Evolutionary conservation across 1,140 invertebrate species (phyloP).

Genomic region (Drosophila eugracilis): DNA sequence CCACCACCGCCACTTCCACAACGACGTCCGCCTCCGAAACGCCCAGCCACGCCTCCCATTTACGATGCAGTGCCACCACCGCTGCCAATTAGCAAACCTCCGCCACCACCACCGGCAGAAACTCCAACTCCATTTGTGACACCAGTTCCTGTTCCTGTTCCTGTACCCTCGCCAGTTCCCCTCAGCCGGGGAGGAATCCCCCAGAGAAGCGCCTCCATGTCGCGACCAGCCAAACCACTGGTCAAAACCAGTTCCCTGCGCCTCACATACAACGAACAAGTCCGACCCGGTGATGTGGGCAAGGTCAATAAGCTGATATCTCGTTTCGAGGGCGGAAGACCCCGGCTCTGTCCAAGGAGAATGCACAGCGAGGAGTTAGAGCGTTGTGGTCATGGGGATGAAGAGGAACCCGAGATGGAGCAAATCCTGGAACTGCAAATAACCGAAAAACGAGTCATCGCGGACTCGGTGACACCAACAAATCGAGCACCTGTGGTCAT

Average conservation of each 20-base stretch:
- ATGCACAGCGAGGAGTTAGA: constrained; percentile 69
- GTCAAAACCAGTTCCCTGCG: constrained; percentile 78
- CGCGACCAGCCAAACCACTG: constrained; percentile 64
- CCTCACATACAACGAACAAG: constrained; percentile 75
- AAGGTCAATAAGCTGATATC: constrained; percentile 82
- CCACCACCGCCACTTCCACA: constrained; percentile 67
- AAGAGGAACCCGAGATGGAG: constrained; percentile 7
- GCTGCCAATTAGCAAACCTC: constrained; percentile 53
- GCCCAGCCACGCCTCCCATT: constrained; percentile 34
- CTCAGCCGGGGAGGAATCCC: constrained; percentile 9
- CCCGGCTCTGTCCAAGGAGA: constrained; percentile 46
- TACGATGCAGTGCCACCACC: constrained; percentile 67
- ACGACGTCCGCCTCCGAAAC: constrained; percentile 42
- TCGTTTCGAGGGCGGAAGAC: constrained; percentile 69
- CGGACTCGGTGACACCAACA: constrained; percentile 43
- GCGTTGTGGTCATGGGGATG: background rate
- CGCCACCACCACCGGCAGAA: constrained; percentile 3
- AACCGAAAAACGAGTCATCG: constrained; percentile 5
- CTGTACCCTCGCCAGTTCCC: background rate
- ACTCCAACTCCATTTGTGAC: background rate
- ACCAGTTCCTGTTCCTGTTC: background rate
- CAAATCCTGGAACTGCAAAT: background rate
- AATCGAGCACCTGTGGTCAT: constrained; percentile 43
- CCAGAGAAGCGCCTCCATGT: constrained; percentile 70
- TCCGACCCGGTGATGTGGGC: constrained; percentile 69